Percentiles rank a stretch among this genome's conserved stretches.
These are phyloP conservation scores for Polypedilum pembai DNA, from an alignment of 1,140 invertebrate genomes.

Conservation along the genomic window DNA sequence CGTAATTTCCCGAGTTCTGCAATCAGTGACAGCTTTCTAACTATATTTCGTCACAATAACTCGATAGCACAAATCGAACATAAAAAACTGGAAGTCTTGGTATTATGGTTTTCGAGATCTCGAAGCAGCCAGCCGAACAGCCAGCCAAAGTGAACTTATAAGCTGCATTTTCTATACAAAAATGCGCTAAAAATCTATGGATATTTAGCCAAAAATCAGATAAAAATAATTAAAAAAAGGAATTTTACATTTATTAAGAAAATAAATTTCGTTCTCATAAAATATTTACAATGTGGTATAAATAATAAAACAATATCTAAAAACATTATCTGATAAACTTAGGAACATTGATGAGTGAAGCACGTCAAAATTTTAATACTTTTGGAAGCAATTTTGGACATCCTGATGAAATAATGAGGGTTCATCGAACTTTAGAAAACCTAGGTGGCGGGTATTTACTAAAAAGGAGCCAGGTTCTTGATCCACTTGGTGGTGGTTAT, in stretches of 20 bases:
- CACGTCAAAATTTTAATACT: not conserved
- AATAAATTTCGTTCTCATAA: too few species aligned
- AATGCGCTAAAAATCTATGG: too few species aligned
- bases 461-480: not conserved
- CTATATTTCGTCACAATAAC: too few species aligned
- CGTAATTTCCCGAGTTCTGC: not conserved
- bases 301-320: not conserved
- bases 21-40: too few species aligned
- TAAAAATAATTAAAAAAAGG: too few species aligned
- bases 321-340: not conserved
- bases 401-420: not conserved
- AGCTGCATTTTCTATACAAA: too few species aligned
- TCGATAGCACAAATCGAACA: not conserved
- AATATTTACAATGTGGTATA: too few species aligned
- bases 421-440: conserved; percentile 20
- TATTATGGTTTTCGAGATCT: too few species aligned
- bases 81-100: not conserved
- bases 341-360: not conserved
- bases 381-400: not conserved
- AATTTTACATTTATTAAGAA: too few species aligned
- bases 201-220: too few species aligned
- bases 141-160: too few species aligned
- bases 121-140: too few species aligned
- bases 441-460: conserved; percentile 13
- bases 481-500: conserved; percentile 1